Percentiles rank a stretch among this genome's conserved stretches.
These are phyloP conservation scores for Acromyrmex charruanus DNA, from an alignment of 1,140 invertebrate species.

Conservation along the genomic window DNA sequence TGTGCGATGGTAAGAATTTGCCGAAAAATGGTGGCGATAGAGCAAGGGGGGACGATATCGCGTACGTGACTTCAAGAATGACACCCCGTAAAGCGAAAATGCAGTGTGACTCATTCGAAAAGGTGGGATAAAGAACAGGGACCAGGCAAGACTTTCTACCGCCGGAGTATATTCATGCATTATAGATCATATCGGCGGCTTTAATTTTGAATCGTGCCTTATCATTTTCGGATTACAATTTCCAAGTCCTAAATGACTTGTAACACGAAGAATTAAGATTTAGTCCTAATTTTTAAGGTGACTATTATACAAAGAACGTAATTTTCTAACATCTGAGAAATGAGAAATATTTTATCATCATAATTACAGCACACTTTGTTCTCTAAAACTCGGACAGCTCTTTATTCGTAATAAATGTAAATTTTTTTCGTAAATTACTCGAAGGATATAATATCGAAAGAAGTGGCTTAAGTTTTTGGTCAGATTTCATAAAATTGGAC, in stretches of 20 bases:
- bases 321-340: background rate
- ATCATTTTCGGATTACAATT: background rate
- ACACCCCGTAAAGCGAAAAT: constrained; percentile 52
- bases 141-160: constrained; percentile 35
- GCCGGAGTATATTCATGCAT: background rate
- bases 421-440: background rate
- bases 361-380: background rate
- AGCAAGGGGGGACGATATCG: constrained; percentile 31
- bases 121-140: constrained; percentile 41
- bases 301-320: background rate
- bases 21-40: constrained; percentile 44
- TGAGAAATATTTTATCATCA: background rate
- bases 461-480: background rate
- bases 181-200: background rate
- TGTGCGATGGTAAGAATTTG: constrained; percentile 32
- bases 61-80: constrained; percentile 63
- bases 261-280: background rate
- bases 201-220: background rate
- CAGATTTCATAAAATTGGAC: background rate
- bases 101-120: constrained; percentile 48
- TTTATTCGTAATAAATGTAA: background rate
- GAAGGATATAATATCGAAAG: background rate
- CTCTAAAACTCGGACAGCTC: background rate
- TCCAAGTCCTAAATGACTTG: background rate
- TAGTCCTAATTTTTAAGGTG: background rate